These are phyloP conservation scores for Dryadula phaetusa DNA, from an alignment of 2,888 invertebrate genomes.

Conservation along the genomic window DNA sequence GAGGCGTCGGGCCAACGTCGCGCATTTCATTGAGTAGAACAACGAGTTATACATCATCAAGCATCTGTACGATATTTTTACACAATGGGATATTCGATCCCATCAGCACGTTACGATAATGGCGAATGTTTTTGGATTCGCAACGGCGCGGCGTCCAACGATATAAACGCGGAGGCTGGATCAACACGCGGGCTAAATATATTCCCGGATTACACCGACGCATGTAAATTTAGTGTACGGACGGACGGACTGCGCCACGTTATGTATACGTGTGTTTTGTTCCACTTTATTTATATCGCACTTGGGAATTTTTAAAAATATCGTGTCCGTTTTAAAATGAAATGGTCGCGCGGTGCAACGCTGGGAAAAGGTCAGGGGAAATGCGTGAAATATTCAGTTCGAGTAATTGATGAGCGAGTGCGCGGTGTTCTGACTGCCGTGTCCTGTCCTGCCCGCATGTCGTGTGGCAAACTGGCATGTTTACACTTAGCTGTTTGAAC, in stretches of 20 bases:
- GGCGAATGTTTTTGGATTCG: constrained; percentile 47
- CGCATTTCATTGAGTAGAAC: constrained; percentile 35
- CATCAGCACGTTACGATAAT: constrained; percentile 42
- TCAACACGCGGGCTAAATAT: constrained; percentile 68
- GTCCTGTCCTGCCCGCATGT: background rate
- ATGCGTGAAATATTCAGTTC: constrained; percentile 44
- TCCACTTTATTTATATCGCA: constrained; percentile 58
- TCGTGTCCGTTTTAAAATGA: constrained; percentile 61
- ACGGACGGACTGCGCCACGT: constrained; percentile 52
- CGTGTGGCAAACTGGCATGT: background rate
- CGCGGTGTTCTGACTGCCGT: too few relatives aligned
- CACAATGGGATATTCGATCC: constrained; percentile 48
- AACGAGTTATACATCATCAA: constrained; percentile 19
- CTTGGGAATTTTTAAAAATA: constrained; percentile 59
- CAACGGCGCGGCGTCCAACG: constrained; percentile 37
- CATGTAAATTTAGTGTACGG: constrained; percentile 65
- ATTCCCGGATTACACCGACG: constrained; percentile 57
- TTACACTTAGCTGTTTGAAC: background rate
- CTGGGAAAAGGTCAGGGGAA: constrained; percentile 76
- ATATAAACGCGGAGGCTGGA: constrained; percentile 58
- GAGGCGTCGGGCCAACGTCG: constrained; percentile 27
- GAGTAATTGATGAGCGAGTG: too few relatives aligned
- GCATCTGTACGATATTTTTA: constrained; percentile 36
- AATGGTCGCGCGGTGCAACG: constrained; percentile 60
- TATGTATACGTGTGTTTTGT: constrained; percentile 47